Evolutionary conservation across 2,888 invertebrate species (phyloP).

Genomic region (Vanessa cardui): DNA sequence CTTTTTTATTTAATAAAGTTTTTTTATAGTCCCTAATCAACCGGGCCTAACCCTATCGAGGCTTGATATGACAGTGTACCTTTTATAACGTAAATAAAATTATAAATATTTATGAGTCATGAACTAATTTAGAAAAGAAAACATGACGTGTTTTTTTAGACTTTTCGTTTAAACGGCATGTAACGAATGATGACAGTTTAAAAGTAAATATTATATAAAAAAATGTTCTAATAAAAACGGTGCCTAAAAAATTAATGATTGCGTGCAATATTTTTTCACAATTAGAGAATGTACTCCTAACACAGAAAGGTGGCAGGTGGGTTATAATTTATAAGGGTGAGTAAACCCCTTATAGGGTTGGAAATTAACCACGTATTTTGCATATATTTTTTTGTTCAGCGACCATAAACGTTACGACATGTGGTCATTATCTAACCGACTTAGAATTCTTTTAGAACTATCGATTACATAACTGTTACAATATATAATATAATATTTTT

Average conservation of each 20-base stretch:
- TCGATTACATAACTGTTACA: slow-evolving; percentile 10
- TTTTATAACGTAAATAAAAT: no score
- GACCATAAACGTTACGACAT: slow-evolving; percentile 55
- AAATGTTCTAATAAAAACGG: neutral
- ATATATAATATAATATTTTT: neutral
- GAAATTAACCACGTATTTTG: slow-evolving; percentile 77
- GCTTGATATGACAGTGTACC: no score
- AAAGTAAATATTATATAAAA: neutral
- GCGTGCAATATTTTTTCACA: slow-evolving; percentile 47
- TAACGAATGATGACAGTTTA: neutral
- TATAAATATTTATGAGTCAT: no score
- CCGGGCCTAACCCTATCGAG: no score
- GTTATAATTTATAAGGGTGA: slow-evolving; percentile 70
- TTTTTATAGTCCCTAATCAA: no score
- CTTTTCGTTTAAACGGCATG: neutral
- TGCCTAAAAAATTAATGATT: slow-evolving; percentile 35
- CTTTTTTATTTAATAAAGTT: no score
- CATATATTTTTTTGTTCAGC: slow-evolving; percentile 65
- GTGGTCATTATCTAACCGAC: slow-evolving; percentile 19
- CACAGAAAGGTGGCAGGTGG: slow-evolving; percentile 59
- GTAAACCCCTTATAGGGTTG: slow-evolving; percentile 59
- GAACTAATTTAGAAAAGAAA: no score
- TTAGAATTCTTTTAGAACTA: slow-evolving; percentile 22
- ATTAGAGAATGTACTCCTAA: slow-evolving; percentile 26
- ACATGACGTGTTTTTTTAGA: no score